A percentile compares a stretch with the other conserved stretches of the same genome.
phyloP scores from a whole-genome alignment of 2,797 vertebrate genomes.

The Clarias fuscus region DNA sequence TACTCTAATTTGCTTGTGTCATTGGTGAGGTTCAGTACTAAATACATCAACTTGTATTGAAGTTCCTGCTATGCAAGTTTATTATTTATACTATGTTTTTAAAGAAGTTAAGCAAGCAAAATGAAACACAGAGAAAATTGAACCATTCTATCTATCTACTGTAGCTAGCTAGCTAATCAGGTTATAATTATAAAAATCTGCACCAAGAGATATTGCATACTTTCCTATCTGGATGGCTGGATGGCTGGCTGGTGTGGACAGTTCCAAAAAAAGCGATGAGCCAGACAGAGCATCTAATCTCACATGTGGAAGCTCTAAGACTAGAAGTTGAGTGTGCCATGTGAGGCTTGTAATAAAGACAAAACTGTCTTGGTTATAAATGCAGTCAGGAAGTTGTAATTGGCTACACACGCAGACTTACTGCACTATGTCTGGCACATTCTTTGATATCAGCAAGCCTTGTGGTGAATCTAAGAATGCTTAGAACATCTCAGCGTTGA shows the following conservation, averaged over 20 bases:
- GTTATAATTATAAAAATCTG: background rate
- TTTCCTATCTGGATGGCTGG: background rate
- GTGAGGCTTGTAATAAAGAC: background rate
- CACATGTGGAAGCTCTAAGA: slow-evolving; percentile 2
- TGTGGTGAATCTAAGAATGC: background rate
- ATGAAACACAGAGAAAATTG: background rate
- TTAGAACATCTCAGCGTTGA: background rate
- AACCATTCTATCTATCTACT: too few species aligned
- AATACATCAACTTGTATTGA: background rate
- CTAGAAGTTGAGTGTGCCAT: background rate
- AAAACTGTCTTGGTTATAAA: slow-evolving; percentile 9
- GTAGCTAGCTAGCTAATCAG: too few species aligned
- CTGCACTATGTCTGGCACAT: background rate
- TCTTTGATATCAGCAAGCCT: background rate
- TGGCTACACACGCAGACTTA: background rate
- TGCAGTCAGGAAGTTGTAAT: background rate
- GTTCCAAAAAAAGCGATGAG: background rate
- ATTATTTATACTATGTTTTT: background rate
- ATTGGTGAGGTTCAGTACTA: background rate
- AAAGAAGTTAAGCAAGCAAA: background rate
- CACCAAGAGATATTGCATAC: background rate
- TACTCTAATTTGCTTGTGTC: background rate
- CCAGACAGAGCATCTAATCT: background rate
- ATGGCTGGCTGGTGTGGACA: background rate
- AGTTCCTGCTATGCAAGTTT: too few species aligned